Evolutionary conservation across 2,888 invertebrate genomes (phyloP), one percentile per base, ranked within the genome.

Genomic region (Tribolium freemani): DNA sequence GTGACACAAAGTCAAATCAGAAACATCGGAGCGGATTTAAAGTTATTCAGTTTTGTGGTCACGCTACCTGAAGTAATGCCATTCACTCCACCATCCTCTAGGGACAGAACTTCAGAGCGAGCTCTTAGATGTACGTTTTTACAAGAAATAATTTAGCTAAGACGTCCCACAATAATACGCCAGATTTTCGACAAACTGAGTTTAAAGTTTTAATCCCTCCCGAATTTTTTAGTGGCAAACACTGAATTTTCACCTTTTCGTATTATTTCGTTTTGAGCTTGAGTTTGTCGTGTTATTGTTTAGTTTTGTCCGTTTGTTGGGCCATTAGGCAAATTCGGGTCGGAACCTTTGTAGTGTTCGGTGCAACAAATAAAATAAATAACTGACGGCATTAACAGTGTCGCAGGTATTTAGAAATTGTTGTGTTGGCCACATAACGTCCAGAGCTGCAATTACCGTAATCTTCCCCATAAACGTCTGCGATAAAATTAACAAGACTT

Each of bases 401-500:
- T 45, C 10, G 11, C 10, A 48, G 46, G 21, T 30, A 50, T 44
- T 63, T 38, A 8, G 51, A 51, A 63, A 63, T 48, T 31, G 50
- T 50, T 51, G 38, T 44, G 13, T 63, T 63, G 51, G 38, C 51
- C 44, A 30, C 63, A 21, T 51, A 63, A 63, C 61, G 50, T 48
- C 30, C 61, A 26, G 30, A 46, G 10, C 48, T 30, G 54, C 60
- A 69, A 72, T 72, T 72, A 72, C n/a, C 30, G 26, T 64, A 72
- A 72, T 72, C 72, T 72, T 51, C 20, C 38, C 50, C 50, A 58
- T 64, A 30, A 38, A 38, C 48, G 53, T 38, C 46, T 3, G 21
- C 64, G 72, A 73, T 73, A 73, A 73, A 69, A 73, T 54, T 44
- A 69, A 73, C 73, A 73, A 73, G 69, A 16, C 45, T 73, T 73